Evolutionary conservation across 2,797 vertebrate species (phyloP), one percentile per base, ranked within the genome.

Genomic region (Austrolebias charrua): DNA sequence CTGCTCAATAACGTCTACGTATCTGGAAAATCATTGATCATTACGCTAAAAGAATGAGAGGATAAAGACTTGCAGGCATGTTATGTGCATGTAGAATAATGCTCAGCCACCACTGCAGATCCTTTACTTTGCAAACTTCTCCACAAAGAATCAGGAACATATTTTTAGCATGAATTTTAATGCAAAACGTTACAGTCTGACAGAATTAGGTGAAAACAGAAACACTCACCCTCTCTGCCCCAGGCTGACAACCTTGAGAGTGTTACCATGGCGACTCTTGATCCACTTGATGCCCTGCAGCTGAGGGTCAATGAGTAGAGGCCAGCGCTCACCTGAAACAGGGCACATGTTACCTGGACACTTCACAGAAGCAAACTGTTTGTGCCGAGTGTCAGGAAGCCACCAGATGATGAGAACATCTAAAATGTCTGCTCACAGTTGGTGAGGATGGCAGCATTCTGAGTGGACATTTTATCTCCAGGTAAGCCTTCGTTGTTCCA

Each of bases 401-500:
- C 1, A 10, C 6, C 24, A 29, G 13, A 10, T 20, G 6, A 11
- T 33, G 18, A 5, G 45, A 28, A 47, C 66, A 8, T 33, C 11
- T 47, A n/a, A 48, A 42, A 45, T n/a, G 10, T 43, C 24, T 2
- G 35, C 88, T 84, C 76, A 86, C 91, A 92, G 64, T 90, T 93
- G 1, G 47, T 89, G 70, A 93, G 87, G 75, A 92, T 90, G 48
- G 89, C 86, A 5, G 88, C 91, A 53, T 94, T 94, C 90, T 93
- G 89, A 42, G 86, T 91, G 60, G 92, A 93, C 78, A 82, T 91
- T 73, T 88, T 87, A 85, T 92, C 93, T 52, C 91, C 91, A 5
- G 91, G 91, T 73, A 93, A 80, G 31, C 93, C 82, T 58, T 93
- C 92, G 24, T 92, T 95, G 86, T 94, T 94, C 92, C 94, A 79